Base-by-base conservation (phyloP, 2,888 invertebrate species). In the Heliconius cydno region DNA sequence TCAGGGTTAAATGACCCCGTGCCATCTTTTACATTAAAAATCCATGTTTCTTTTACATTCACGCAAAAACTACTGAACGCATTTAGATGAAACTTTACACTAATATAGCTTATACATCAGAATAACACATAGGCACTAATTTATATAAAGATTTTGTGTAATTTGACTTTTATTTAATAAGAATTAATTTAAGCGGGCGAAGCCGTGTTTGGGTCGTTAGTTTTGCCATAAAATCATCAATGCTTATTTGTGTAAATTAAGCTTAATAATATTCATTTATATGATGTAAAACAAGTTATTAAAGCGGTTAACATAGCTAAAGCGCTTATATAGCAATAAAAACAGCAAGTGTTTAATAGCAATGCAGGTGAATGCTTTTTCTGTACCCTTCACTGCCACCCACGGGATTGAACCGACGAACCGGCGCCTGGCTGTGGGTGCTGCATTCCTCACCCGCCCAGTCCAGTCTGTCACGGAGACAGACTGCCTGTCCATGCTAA, bases 371-470 rank as follows among this genome's bases (percentile, higher is more conserved):
- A 83, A 80, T 84, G 84, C 86, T 88, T 90, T 89, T 88, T 88
- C 87, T 86, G 87, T 88, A 86, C 90, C 91, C 88, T 90, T 90
- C 90, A 90, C 90, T 81, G 78, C 84, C 88, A 88, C 90, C 90
- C 90, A 90, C 90, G 87, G 84, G 84, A 79, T 74, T 79, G 78
- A 83, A 74, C 77, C 81, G 81, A 79, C 76, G 79, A 41, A 84
- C 85, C 84, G 88, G 89, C 90, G 89, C 89, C 89, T 87, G 85
- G 65, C 83, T 82, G 86, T 88, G 88, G 90, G 90, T 86, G 90
- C 86, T 82, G 86, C 89, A 87, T 84, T 86, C 88, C 86, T 79
- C 60, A 82, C 41, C 70, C 80, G 80, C 80, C 78, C 78, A 71
- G 68, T 79, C 73, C 77, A 74, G 74, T 63, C 78, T 78, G 80